phyloP scores from a whole-genome alignment of 2,888 invertebrate species.

The Monopis laevigella region DNA sequence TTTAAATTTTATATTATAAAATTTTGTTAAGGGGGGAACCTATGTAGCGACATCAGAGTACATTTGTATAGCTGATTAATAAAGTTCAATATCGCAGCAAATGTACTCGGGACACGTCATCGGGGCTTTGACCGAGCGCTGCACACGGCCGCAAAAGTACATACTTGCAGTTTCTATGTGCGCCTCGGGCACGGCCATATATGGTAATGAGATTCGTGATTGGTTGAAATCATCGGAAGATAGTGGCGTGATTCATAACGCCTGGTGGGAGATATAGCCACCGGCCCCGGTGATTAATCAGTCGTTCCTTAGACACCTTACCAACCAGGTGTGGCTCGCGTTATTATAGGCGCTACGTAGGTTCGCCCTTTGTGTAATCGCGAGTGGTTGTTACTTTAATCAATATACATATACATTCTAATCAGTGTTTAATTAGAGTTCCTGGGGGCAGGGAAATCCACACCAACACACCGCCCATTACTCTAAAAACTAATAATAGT shows the following conservation, averaged over 20 bases:
- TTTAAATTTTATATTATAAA: neutral
- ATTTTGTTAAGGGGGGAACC: neutral
- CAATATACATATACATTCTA: no score
- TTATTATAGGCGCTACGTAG: neutral
- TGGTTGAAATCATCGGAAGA: neutral
- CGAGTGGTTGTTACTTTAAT: neutral
- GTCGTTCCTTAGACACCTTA: neutral
- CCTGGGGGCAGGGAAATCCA: no score
- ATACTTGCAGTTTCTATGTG: no score
- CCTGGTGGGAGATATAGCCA: neutral
- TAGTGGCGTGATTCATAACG: neutral
- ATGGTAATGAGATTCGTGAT: neutral
- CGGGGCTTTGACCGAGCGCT: no score
- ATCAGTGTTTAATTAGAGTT: no score
- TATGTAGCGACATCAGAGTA: neutral
- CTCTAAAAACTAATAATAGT: no score
- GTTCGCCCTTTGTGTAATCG: neutral
- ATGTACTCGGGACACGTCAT: neutral
- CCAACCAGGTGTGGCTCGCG: neutral
- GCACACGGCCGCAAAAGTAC: no score
- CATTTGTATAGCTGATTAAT: neutral
- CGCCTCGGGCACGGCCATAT: neutral
- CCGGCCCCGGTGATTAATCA: neutral
- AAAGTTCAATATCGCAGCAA: neutral
- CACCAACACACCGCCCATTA: no score